Base-by-base conservation (phyloP, 2,888 invertebrate genomes). In the Archips xylosteana region DNA sequence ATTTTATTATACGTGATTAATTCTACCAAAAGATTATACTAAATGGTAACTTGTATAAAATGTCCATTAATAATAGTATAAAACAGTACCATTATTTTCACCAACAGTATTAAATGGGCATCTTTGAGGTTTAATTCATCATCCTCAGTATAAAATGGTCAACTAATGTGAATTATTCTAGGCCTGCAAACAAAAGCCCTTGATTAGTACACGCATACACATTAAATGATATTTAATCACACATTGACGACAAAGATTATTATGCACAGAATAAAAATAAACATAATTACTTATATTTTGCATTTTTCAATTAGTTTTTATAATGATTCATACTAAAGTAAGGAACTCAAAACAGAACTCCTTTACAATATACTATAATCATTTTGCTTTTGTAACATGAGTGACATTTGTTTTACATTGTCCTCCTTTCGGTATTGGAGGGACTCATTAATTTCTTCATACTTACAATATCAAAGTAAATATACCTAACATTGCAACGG, bases 31-130 rank as follows among this genome's bases (percentile, higher is more conserved):
- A 89, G 85, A 90, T 92, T 91, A 92, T 84, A 89, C 91, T 92
- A 92, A 89, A 89, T 87, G 94, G 94, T 94, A 94, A 94, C 94
- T 94, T 90, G 92, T 94, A 92, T 93, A 94, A 93, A 93, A 92
- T 91, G 89, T 92, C 92, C 92, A 92, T 84, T 89, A 84, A 83
- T 87, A 83, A 83, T 85, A 86, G 89, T 94, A 92, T 92, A 92
- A 93, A 93, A 92, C 90, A 90, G 92, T 93, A 90, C 87, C 88
- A 90, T 89, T 83, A 88, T 86, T 80, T 83, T 81, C 73, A 69
- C 80, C 81, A 82, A 83, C 75, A 75, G 71, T 74, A 60, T 71
- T 83, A 88, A 84, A 86, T 85, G 87, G 88, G 87, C 87, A 88
- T 90, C 83, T 85, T 89, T 90, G 85, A 87, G 85, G 86, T 86